Evolutionary conservation across 2,113 vertebrate genomes (phyloP).

Genomic region (Aphelocoma coerulescens): DNA sequence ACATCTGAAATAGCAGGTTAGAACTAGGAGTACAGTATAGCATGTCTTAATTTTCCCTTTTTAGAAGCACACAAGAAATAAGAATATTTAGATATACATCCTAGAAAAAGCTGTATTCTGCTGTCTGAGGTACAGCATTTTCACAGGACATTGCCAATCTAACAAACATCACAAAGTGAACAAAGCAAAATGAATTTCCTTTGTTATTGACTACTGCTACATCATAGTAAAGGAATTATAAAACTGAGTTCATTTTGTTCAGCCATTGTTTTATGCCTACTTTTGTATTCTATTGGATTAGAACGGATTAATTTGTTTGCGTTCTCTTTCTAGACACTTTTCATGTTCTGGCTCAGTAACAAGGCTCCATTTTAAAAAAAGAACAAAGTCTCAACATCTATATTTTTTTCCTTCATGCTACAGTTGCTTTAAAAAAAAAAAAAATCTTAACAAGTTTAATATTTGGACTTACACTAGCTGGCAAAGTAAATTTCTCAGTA

Average conservation of each 20-base stretch:
- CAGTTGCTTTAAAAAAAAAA: not conserved
- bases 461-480: constrained; percentile 30
- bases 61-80: not conserved
- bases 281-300: constrained; percentile 18
- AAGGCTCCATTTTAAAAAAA: not conserved
- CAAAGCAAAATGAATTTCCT: constrained; percentile 2
- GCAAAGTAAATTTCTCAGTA: constrained; percentile 38
- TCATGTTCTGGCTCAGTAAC: not conserved
- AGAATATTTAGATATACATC: not conserved
- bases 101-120: not conserved
- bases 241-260: not conserved
- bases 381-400: not conserved
- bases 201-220: constrained; percentile 4
- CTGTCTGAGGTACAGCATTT: not conserved
- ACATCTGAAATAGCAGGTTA: not conserved
- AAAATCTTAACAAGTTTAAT: constrained; percentile 19
- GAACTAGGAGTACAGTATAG: not conserved
- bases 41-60: not conserved
- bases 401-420: constrained; percentile 11
- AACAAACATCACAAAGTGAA: not conserved
- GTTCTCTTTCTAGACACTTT: constrained; percentile 13
- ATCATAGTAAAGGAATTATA: not conserved
- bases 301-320: not conserved
- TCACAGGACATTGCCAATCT: not conserved
- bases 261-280: not conserved